phyloP scores from a whole-genome alignment of 2,888 invertebrate species.

The Macrophya annulata region DNA sequence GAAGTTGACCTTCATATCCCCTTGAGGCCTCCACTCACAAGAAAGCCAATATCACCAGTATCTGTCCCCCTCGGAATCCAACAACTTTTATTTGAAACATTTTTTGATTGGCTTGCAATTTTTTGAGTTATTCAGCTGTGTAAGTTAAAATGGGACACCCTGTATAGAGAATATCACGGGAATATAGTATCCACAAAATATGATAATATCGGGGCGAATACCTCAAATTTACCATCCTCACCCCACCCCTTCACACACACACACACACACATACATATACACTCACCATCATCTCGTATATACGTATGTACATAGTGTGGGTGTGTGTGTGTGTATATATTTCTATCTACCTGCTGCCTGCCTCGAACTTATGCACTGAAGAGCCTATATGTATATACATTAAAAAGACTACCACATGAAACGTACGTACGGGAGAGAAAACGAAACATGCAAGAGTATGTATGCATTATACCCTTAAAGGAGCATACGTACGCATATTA shows the following conservation, averaged over 20 bases:
- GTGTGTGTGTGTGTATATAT: background rate
- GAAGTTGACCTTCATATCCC: no score
- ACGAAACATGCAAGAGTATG: background rate
- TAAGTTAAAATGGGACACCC: no score
- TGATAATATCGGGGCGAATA: constrained; percentile 24
- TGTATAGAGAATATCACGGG: constrained; percentile 1
- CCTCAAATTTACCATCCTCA: background rate
- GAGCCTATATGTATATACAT: background rate
- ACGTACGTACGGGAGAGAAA: background rate
- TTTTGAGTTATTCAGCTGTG: no score
- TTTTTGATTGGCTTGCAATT: no score
- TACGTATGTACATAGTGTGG: background rate
- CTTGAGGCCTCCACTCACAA: no score
- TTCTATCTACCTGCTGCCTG: background rate
- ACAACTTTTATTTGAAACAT: no score
- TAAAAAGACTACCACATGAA: constrained; percentile 1
- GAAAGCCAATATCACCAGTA: no score
- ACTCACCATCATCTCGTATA: background rate
- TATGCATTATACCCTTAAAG: background rate
- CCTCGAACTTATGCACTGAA: constrained; percentile 1
- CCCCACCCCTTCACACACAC: background rate
- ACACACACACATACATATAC: no score
- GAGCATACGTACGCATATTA: background rate
- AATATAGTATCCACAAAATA: constrained; percentile 27
- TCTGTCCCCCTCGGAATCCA: no score